These are phyloP conservation scores for Cantharis flavilabris DNA, from an alignment of 2,888 invertebrate species.

Conservation along the genomic window DNA sequence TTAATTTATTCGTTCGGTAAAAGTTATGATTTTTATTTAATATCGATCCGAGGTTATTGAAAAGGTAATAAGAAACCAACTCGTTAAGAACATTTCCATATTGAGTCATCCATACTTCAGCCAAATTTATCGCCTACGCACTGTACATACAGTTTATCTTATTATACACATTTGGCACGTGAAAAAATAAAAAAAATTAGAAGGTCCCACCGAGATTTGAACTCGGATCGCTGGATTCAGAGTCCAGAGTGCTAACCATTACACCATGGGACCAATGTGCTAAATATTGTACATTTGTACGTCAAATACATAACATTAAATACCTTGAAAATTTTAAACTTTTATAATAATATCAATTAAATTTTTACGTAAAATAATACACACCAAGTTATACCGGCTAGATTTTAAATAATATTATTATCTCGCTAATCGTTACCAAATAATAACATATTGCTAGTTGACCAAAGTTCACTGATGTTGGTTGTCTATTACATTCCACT, in stretches of 20 bases:
- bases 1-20: too few relatives aligned
- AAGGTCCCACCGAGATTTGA: conserved; percentile 66
- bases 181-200: conserved; percentile 13
- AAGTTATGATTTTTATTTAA: too few relatives aligned
- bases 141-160: too few relatives aligned
- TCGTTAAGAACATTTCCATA: too few relatives aligned
- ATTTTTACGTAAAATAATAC: too few relatives aligned
- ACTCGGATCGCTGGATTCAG: conserved; percentile 67
- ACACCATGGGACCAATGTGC: conserved; percentile 62
- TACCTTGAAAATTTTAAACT: neutral
- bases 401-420: neutral
- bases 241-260: conserved; percentile 70
- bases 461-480: neutral
- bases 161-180: too few relatives aligned
- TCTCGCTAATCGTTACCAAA: neutral
- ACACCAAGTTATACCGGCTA: neutral
- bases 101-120: too few relatives aligned
- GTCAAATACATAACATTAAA: neutral
- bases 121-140: too few relatives aligned
- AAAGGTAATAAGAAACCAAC: too few relatives aligned
- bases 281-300: neutral
- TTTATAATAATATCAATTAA: neutral
- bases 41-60: too few relatives aligned
- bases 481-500: neutral
- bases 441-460: neutral